Conservation (phyloP, 2,113 vertebrate species). For the Burhinus bistriatus region DNA sequence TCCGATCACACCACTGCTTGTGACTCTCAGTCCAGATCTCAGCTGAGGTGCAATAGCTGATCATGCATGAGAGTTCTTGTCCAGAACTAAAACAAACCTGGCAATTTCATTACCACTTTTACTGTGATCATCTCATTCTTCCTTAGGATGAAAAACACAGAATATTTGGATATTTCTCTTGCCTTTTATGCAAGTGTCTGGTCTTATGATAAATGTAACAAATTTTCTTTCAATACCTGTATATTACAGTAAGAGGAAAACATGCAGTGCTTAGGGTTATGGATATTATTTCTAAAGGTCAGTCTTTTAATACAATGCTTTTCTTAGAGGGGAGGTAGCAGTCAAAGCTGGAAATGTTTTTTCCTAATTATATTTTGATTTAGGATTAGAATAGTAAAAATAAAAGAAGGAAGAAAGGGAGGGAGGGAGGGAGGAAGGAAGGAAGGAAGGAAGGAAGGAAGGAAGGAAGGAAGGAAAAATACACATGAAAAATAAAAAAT, state of each 20-base stretch:
- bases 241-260: not conserved
- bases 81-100: not conserved
- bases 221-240: not conserved
- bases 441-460: no score
- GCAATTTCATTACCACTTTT: not conserved
- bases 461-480: not conserved
- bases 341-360: not conserved
- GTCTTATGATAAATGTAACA: not conserved
- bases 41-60: not conserved
- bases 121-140: not conserved
- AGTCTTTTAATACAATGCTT: not conserved
- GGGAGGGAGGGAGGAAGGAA: no score
- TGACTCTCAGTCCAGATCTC: not conserved
- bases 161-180: not conserved
- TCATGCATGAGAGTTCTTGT: not conserved
- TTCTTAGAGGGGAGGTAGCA: not conserved
- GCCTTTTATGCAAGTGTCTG: not conserved
- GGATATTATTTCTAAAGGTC: not conserved
- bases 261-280: not conserved
- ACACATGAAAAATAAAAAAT: not conserved
- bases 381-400: not conserved
- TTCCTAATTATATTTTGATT: not conserved
- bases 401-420: no score
- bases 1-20: not conserved
- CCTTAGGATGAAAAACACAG: not conserved